A percentile compares a stretch with the other conserved stretches of the same genome.
phyloP scores from a whole-genome alignment of 30 jellyfish, hydroid and myxozoan species.

The Aurelia sp. region DNA sequence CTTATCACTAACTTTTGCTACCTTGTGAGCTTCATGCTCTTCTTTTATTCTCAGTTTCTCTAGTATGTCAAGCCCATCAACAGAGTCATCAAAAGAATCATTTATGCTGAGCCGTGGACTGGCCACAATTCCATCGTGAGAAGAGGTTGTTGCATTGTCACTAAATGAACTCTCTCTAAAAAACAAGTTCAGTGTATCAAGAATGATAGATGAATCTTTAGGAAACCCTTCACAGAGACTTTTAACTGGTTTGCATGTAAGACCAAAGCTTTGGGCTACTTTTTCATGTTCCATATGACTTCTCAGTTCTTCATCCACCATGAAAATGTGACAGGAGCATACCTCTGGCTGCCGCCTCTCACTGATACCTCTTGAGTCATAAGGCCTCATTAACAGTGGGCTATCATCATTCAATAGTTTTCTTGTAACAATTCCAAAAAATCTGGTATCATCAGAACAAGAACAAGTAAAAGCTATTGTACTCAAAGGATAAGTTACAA shows the following conservation, averaged over 20 bases:
- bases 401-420: slow-evolving; percentile 33
- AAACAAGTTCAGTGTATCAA: slow-evolving; percentile 49
- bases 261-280: slow-evolving; percentile 56
- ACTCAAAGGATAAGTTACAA: slow-evolving; percentile 71
- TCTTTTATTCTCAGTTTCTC: background rate
- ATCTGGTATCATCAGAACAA: slow-evolving; percentile 80
- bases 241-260: slow-evolving; percentile 43
- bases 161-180: slow-evolving; percentile 11
- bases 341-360: slow-evolving; percentile 7
- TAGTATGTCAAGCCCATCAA: background rate
- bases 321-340: slow-evolving; percentile 82
- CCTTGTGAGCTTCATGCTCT: background rate
- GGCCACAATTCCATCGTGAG: background rate
- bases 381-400: slow-evolving; percentile 19
- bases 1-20: background rate
- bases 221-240: slow-evolving; percentile 79
- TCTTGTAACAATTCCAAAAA: slow-evolving; percentile 84
- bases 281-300: slow-evolving; percentile 62
- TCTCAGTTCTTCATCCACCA: slow-evolving; percentile 71
- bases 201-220: slow-evolving; percentile 40
- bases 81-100: background rate
- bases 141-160: background rate
- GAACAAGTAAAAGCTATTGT: slow-evolving; percentile 71
- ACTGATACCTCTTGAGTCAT: background rate
- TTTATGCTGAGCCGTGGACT: too few species aligned